Conservation (phyloP, 2,888 invertebrate genomes). For the Rapana venosa region DNA sequence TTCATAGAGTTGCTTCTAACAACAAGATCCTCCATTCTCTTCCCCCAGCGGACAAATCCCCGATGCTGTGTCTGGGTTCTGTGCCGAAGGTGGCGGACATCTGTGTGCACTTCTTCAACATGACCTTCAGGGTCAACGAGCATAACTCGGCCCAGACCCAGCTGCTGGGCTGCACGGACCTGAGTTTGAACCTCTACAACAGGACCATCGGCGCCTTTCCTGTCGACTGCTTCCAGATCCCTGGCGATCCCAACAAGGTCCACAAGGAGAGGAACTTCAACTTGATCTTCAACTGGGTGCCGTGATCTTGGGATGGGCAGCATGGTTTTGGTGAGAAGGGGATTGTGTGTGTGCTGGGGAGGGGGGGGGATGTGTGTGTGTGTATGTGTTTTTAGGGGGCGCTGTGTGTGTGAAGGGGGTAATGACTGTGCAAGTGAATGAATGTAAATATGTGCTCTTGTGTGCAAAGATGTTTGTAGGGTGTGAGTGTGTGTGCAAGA, state of each 20-base stretch:
- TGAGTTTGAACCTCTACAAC: conserved; percentile 67
- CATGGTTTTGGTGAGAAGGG: neutral
- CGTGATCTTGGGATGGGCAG: neutral
- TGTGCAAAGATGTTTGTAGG: too few species aligned
- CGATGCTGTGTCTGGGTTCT: conserved; percentile 69
- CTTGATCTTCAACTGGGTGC: conserved; percentile 41
- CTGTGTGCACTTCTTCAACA: conserved; percentile 69
- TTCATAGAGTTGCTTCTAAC: neutral
- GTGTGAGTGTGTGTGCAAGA: too few species aligned
- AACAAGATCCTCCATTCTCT: neutral
- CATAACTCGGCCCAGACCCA: conserved; percentile 69
- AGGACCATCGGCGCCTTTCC: conserved; percentile 68
- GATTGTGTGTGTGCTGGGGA: too few species aligned
- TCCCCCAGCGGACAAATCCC: conserved; percentile 67
- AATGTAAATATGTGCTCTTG: too few species aligned
- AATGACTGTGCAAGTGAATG: too few species aligned
- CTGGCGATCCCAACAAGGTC: conserved; percentile 58
- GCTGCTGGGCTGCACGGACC: conserved; percentile 67
- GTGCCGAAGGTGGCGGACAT: conserved; percentile 66
- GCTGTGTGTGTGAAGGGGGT: too few species aligned
- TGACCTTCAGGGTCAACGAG: conserved; percentile 66
- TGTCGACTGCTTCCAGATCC: conserved; percentile 72
- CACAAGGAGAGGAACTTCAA: conserved; percentile 34
- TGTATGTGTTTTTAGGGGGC: neutral
- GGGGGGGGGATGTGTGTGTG: neutral